A percentile compares a stretch with the other conserved stretches of the same genome.
These are phyloP conservation scores for Kryptolebias ocellatus DNA, from an alignment of 2,797 vertebrate genomes.

Conservation along the genomic window DNA sequence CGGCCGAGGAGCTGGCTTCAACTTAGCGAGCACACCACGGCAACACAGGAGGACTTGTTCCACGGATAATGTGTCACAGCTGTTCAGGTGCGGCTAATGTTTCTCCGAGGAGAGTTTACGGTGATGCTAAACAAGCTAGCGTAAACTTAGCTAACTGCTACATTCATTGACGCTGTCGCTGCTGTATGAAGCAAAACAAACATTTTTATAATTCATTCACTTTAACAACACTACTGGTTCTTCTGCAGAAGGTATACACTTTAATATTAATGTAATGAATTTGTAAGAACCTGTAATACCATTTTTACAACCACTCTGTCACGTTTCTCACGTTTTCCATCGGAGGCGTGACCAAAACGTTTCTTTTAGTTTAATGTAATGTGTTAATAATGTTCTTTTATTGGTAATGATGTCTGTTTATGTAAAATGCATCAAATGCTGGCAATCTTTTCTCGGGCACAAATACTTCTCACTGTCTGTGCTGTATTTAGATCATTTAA, in stretches of 20 bases:
- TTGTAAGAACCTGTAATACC: neutral
- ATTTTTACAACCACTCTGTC: neutral
- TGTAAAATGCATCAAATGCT: no score
- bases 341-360: no score
- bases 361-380: no score
- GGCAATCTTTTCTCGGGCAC: no score
- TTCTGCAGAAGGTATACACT: neutral
- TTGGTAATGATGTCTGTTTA: no score
- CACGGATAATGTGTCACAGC: neutral
- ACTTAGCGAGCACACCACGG: neutral
- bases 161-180: neutral
- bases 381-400: no score
- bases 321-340: constrained; percentile 3
- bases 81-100: neutral
- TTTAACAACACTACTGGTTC: neutral
- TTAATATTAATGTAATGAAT: neutral
- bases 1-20: no score
- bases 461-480: no score
- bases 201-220: neutral
- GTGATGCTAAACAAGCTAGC: neutral
- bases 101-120: neutral
- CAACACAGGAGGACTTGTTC: neutral
- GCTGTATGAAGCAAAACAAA: neutral
- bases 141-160: neutral
- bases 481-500: no score